A percentile compares a stretch with the other conserved stretches of the same genome.
Conservation (phyloP, 2,888 invertebrate species). For the Gandaritis pyraliata region DNA sequence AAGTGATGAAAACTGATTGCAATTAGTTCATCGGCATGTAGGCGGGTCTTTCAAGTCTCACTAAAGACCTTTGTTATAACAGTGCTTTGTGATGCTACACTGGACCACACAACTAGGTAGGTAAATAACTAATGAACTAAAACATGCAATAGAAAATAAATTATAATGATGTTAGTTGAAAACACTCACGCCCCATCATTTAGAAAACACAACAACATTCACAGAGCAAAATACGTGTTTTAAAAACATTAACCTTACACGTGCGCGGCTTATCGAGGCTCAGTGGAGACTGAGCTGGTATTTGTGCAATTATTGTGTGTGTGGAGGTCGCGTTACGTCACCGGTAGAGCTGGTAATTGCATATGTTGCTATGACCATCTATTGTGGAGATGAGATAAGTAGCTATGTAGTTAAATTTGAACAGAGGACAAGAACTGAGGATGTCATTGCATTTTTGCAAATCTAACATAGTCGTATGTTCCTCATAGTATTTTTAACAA, state of each 20-base stretch:
- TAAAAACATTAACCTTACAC: conserved; percentile 21
- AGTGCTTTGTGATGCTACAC: conserved; percentile 15
- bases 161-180: conserved; percentile 35
- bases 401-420: background rate
- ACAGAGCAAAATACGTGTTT: conserved; percentile 31
- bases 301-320: conserved; percentile 14
- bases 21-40: conserved; percentile 29
- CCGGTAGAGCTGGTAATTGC: conserved; percentile 14
- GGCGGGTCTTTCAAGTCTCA: conserved; percentile 25
- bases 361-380: conserved; percentile 21
- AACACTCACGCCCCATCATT: conserved; percentile 61
- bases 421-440: too few species aligned
- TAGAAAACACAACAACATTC: conserved; percentile 46
- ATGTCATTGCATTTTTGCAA: too few species aligned
- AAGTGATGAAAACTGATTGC: conserved; percentile 26
- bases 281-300: conserved; percentile 23
- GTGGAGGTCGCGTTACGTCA: conserved; percentile 32
- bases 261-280: conserved; percentile 26
- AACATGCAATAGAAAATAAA: conserved; percentile 21
- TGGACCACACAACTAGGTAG: conserved; percentile 6
- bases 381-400: conserved; percentile 16
- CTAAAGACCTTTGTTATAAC: conserved; percentile 26
- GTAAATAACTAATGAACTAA: background rate
- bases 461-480: too few species aligned
- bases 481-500: too few species aligned